Conservation (phyloP, 1,140 invertebrate species). For the Bombus waltoni region DNA sequence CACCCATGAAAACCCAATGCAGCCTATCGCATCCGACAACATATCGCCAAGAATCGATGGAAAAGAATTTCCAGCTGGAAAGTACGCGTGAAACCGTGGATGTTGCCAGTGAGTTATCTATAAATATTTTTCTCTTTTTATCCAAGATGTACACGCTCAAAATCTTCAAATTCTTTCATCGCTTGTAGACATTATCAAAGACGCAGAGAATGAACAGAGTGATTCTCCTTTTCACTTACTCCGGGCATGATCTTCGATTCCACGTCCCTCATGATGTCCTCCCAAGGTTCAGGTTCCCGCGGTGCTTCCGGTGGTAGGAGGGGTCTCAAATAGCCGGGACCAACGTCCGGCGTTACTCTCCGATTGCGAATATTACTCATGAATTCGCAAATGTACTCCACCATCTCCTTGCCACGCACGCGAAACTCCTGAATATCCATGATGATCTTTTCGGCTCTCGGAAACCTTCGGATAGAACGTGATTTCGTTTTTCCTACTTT, state of each 20-base stretch:
- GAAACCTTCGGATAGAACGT: not conserved
- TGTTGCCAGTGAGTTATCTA: conserved; percentile 99
- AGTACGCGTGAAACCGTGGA: conserved; percentile 99
- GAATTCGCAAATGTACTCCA: conserved; percentile 99
- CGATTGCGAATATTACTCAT: conserved; percentile 92
- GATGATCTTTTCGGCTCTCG: conserved; percentile 1
- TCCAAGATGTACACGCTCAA: not conserved
- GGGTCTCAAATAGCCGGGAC: conserved; percentile 94
- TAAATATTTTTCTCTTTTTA: conserved; percentile 48
- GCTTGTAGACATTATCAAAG: rapidly evolving
- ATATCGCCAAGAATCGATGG: conserved; percentile 99
- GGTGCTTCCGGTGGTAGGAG: conserved; percentile 94
- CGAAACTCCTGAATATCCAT: conserved; percentile 97
- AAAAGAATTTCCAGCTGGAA: conserved; percentile 98
- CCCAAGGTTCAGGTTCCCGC: conserved; percentile 93
- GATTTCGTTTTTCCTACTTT: not conserved
- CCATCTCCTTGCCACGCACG: conserved; percentile 95
- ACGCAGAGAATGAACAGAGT: not conserved
- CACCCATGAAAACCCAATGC: conserved; percentile 99
- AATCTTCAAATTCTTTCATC: too few relatives aligned
- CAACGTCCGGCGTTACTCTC: conserved; percentile 94
- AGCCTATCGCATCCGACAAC: conserved; percentile 97
- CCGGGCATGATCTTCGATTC: conserved; percentile 99
- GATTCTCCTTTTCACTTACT: conserved; percentile 83
- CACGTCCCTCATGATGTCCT: conserved; percentile 96